phyloP scores from a whole-genome alignment of 1,140 invertebrate species.

The Paraescarpia echinospica region DNA sequence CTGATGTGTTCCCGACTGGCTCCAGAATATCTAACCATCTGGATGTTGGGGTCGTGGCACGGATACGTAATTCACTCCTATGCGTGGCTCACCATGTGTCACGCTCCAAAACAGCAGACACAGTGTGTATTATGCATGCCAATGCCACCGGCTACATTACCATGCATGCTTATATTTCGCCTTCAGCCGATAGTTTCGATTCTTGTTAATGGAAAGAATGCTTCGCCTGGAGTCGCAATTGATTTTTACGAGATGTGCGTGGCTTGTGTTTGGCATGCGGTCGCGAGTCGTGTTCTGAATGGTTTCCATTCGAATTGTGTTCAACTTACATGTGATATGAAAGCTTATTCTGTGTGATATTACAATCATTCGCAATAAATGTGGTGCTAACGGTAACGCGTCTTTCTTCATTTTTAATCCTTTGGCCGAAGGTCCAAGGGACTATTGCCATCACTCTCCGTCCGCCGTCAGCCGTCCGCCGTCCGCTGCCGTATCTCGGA shows the following conservation, averaged over 20 bases:
- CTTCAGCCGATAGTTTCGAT: neutral
- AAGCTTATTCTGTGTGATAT: too few species aligned
- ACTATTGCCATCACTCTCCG: too few species aligned
- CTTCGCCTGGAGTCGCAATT: conserved; percentile 23
- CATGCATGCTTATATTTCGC: neutral
- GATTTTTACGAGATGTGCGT: conserved; percentile 18
- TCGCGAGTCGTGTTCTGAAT: neutral
- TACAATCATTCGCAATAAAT: too few species aligned
- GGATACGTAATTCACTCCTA: neutral
- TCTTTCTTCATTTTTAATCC: too few species aligned
- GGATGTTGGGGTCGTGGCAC: neutral
- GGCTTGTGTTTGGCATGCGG: neutral
- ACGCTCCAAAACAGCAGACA: neutral
- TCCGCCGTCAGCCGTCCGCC: too few species aligned
- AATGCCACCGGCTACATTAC: neutral
- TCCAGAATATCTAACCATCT: neutral
- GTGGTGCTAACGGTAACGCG: too few species aligned
- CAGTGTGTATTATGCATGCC: neutral
- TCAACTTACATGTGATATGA: neutral
- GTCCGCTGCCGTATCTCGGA: too few species aligned
- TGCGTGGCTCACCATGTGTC: neutral
- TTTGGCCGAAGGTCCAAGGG: too few species aligned
- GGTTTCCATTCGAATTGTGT: conserved; percentile 12
- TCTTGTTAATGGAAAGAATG: neutral
- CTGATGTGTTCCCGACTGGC: neutral